Evolutionary conservation across 1,140 invertebrate species (phyloP), one percentile per base, ranked within the genome.

Genomic region (Cydia amplana): DNA sequence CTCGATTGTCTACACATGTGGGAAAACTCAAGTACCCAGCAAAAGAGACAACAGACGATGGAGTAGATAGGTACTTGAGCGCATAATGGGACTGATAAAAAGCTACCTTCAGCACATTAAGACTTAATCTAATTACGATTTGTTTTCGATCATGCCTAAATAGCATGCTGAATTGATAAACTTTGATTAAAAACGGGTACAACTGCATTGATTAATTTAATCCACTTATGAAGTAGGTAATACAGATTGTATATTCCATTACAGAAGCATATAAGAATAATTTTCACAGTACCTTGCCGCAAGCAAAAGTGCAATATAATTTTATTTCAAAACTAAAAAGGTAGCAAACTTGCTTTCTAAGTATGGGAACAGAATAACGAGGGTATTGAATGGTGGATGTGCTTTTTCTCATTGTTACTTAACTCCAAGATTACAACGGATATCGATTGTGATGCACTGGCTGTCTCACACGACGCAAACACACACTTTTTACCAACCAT

Each of bases 1-100:
- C 80, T 85, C 86, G 76, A 92, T 91, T 91, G 87, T 91, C 81
- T 83, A 85, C 85, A 83, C 73, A 79, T 81, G 79, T 92, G 91
- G 85, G 91, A 92, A 92, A 87, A 91, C 77, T 87, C 78, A 76
- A 70, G 65, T 40, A n/a, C 28, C 65, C 32, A 86, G 82, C 85
- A 90, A 82, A 86, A 84, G 81, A 89, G 82, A 85, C 82, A 88
- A 82, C 75, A 81, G 80, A 83, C 65, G 14, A 36, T 46, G 43
- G 4, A 46, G 43, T 46, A 46, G 43, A 46, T 16, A 46, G 14
- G 64, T 67, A 36, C 46, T 73, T 70, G n/a, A 70, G 18, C 4
- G 18, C 65, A 70, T 70, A 67, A 67, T 67, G 12, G 32, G 12
- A 70, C 32, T 40, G 65, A 70, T 70, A 70, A 70, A 70, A 70